Base-by-base conservation (phyloP, 2,888 invertebrate species). In the Lepidocyrtinus sp. region DNA sequence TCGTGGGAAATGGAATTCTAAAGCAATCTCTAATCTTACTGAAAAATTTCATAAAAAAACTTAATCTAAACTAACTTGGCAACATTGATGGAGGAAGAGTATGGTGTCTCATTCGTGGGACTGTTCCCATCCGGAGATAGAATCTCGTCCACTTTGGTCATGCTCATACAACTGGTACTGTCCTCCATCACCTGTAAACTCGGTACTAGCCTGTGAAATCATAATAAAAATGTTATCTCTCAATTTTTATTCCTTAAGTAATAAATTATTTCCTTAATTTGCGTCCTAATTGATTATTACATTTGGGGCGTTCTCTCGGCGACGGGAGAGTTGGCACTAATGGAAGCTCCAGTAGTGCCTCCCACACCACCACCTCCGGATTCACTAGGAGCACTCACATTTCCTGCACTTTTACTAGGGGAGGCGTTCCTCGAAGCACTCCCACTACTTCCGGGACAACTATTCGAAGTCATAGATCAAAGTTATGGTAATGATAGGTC, bases 401-500 rank as follows among this genome's bases (percentile, higher is more conserved):
- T n/a, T n/a, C n/a, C n/a, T n/a, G n/a, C n/a, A 19, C 36, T 63
- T 21, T 77, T 77, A 17, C 36, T 61, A 0, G 77, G 77, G 19
- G 77, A 77, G 77, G 77, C 77, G 71, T 70, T 77, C 61, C 77
- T 50, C 36, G 77, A 77, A 25, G 77, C 71, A 77, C 77, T 71
- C 77, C 77, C 77, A 77, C 71, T 72, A 25, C 27, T 77, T 77
- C 77, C 77, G 77, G 55, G 63, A 17, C 71, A 50, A 65, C 62
- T 76, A 45, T 45, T 45, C 45, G 45, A 45, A 9, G 45, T 45
- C 45, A 45, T 45, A n/a, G n/a, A n/a, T n/a, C n/a, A n/a, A n/a
- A n/a, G n/a, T n/a, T n/a, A n/a, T n/a, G n/a, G n/a, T n/a, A n/a
- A n/a, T n/a, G n/a, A n/a, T n/a, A n/a, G n/a, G n/a, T n/a, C n/a